Evolutionary conservation across 2,888 invertebrate species (phyloP).

Genomic region (Galerucella calmariensis): DNA sequence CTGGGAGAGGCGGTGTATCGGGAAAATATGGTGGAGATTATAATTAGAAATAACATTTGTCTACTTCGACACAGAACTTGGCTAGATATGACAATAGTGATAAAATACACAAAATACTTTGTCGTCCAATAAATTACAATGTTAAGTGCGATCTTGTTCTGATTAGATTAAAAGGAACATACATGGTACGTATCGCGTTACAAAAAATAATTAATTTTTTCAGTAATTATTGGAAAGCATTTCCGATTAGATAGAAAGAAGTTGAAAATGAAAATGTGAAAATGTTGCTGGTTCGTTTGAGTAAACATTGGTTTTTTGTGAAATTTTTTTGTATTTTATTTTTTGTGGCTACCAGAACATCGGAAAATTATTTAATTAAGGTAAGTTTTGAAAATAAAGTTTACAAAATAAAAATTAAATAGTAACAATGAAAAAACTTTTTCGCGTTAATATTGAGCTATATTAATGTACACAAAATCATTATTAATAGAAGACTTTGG

Average conservation of each 20-base stretch:
- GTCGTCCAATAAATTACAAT: constrained; percentile 3
- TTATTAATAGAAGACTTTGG: no score
- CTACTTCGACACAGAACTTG: background rate
- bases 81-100: background rate
- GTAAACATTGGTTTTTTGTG: constrained; percentile 29
- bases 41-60: background rate
- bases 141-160: constrained; percentile 6
- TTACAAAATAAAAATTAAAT: background rate
- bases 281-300: constrained; percentile 27
- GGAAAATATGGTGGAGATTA: no score
- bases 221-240: constrained; percentile 16
- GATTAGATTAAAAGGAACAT: constrained; percentile 43
- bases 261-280: constrained; percentile 26
- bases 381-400: constrained; percentile 12
- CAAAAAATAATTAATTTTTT: constrained; percentile 39
- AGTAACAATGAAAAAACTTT: no score
- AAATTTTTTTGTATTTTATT: constrained; percentile 30
- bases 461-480: no score
- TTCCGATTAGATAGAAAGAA: constrained; percentile 11
- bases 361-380: constrained; percentile 9
- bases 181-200: constrained; percentile 33
- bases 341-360: constrained; percentile 23
- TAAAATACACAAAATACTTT: background rate
- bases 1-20: no score
- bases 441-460: no score